Percentiles rank a stretch among this genome's conserved stretches.
These are phyloP conservation scores for Spongia lamella DNA, from an alignment of 37 sponge, comb jelly and placozoan genomes.

Conservation along the genomic window DNA sequence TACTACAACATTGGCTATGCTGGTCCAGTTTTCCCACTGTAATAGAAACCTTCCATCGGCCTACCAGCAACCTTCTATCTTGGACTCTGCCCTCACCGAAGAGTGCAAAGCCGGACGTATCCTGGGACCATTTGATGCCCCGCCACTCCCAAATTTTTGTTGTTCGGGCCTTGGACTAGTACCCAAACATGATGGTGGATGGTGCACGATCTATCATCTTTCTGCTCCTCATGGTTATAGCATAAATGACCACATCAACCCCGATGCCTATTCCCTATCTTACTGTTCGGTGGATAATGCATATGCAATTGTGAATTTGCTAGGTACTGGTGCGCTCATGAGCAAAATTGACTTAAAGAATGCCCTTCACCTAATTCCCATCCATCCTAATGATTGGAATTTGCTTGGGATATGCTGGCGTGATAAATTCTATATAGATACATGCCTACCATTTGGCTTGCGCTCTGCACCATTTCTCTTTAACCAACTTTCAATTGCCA, in stretches of 20 bases:
- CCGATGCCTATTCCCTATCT: slow-evolving; percentile 16
- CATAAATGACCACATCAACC: slow-evolving; percentile 33
- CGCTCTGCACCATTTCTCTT: no score
- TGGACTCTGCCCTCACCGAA: slow-evolving; percentile 8
- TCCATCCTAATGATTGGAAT: no score
- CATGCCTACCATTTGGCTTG: no score
- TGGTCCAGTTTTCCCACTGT: slow-evolving; percentile 6
- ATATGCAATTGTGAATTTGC: no score
- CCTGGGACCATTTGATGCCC: slow-evolving; percentile 11
- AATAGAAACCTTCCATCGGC: no score
- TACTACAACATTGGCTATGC: slow-evolving; percentile 24
- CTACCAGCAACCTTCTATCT: slow-evolving; percentile 7
- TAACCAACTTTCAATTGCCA: no score
- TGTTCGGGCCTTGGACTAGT: slow-evolving; percentile 37
- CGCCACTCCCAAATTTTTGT: slow-evolving; percentile 18
- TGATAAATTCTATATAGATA: no score
- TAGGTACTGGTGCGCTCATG: no score
- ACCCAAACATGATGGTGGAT: slow-evolving; percentile 45
- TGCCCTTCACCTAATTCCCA: no score
- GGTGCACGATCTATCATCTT: slow-evolving; percentile 41
- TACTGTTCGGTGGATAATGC: slow-evolving; percentile 35
- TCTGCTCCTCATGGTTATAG: slow-evolving; percentile 42
- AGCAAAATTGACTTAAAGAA: no score
- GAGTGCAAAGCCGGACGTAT: slow-evolving; percentile 21
- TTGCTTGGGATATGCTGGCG: no score